Base-by-base conservation (phyloP, 2,113 vertebrate genomes). In the Isichthys henryi region DNA sequence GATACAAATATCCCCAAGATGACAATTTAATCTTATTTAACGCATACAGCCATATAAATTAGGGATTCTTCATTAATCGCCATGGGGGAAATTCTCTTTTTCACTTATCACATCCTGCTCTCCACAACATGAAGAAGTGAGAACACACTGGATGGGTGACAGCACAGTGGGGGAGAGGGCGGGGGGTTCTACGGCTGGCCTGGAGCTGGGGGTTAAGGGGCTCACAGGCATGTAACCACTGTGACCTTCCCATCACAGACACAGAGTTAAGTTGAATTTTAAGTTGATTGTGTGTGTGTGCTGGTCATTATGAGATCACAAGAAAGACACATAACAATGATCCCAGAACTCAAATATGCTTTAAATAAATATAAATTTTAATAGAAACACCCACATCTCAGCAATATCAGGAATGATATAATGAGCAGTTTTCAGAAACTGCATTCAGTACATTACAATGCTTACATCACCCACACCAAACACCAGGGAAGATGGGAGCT, bases 301-400 rank as follows among this genome's bases (percentile, higher is more conserved):
- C 31, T 39, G 35, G 1, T 0, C 31, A 80, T 80, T 17, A 39
- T 17, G 35, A 43, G 35, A 43, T 80, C 13, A 35, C 31, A 39
- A 19, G 35, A 43, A 80, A 8, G 31, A 48, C 45, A 48, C 6
- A 84, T 21, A 21, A 53, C 21, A 87, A 87, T 48, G 13, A 35
- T 5, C 48, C n/a, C 50, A 6, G 49, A 17, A 88, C 31, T 43
- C 52, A 66, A 48, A 93, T 95, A 94, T 97, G 96, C 96, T 98
- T 98, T 98, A 99, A 99, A 99, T 99, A 99, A 99, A 99, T 99
- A 99, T 98, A 98, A 96, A 97, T 98, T 99, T 99, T 99, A 99
- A 98, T 99, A 97, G 98, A 99, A 98, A 98, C 97, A 98, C 97
- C 97, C 97, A 99, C 97, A 98, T 98, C 95, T 98, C 96, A 97